Base-by-base conservation (phyloP, 2,888 invertebrate species). In the Serrognathus titanus region DNA sequence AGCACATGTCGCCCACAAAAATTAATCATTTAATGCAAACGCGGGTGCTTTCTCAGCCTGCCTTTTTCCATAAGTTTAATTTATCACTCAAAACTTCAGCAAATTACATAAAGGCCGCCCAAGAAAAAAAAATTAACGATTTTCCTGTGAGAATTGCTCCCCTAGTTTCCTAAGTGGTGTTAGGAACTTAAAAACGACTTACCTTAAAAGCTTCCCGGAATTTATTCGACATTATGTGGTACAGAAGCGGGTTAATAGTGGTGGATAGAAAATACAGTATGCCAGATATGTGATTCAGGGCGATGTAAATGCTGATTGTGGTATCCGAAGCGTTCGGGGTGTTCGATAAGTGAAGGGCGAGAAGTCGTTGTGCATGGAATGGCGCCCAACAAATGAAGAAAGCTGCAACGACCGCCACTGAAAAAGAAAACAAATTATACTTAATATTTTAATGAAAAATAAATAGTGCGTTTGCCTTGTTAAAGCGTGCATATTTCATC, bases 211-310 rank as follows among this genome's bases (percentile, higher is more conserved):
- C 96, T 63, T 90, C 90, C 47, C 95, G 83, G 74, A 95, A 97
- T 76, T 95, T 94, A 75, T 92, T 87, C 8, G 94, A 95, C 94
- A 97, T 94, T 53, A 94, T 90, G 77, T 95, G 92, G 79, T 97
- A 97, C 39, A 96, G 83, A 61, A 96, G 83, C 0, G 97, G 96
- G 77, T 97, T 97, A 71, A 96, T 89, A 69, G 92, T 93, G 8
- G 96, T 93, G 6, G 94, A 94, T 66, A 95, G 77, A 78, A 93
- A 97, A 81, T 96, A 96, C 58, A 94, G 84, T 0, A 96, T 85
- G 0, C 96, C 96, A 1, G 94, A 94, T 38, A 88, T 81, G 75
- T 95, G 92, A 3, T 89, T 92, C 54, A 92, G 79, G 50, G 85
- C 80, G 52, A 83, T 81, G 76, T 90, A 90, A 66, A 69, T 75